Base-by-base conservation (phyloP, 2,888 invertebrate genomes). In the Laothoe populi region DNA sequence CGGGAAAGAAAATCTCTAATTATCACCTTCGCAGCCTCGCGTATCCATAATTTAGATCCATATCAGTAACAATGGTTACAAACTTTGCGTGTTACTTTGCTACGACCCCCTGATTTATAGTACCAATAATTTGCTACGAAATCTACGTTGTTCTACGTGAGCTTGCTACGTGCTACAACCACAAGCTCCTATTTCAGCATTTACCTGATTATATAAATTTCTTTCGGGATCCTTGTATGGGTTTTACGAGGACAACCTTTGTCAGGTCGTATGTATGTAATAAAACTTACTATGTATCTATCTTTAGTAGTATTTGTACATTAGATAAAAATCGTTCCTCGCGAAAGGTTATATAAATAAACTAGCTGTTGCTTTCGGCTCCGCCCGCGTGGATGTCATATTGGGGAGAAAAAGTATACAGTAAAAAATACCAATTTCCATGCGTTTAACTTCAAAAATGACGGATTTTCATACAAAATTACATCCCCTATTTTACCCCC, bases 1-100 rank as follows among this genome's bases (percentile, higher is more conserved):
- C n/a, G n/a, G n/a, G n/a, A n/a, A n/a, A n/a, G n/a, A n/a, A n/a
- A n/a, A n/a, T n/a, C 4, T 42, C 5, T 8, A 8, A 8, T 31
- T 31, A 31, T 31, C 31, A 31, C 31, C 31, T 8, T 8, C n/a
- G 31, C 31, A 31, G 45, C 1, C n/a, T 13, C 23, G 10, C 19
- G 11, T 31, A 53, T 53, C 19, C 19, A 31, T 35, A 31, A 53
- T 35, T 31, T 53, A 35, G 53, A 49, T 44, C 44, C 8, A 19
- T 44, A 44, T 19, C 44, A 44, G 1, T 1, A 44, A 44, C 44
- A 44, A 44, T 44, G 16, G 16, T 16, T 35, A 35, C 35, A 53
- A 44, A 44, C 19, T 19, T 53, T 16, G 53, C 53, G 63, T 57
- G 62, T 63, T 63, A 63, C 60, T 59, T 57, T 59, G 31, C 59